phyloP scores from a whole-genome alignment of 2,888 invertebrate species.

The Aphidius colemani region DNA sequence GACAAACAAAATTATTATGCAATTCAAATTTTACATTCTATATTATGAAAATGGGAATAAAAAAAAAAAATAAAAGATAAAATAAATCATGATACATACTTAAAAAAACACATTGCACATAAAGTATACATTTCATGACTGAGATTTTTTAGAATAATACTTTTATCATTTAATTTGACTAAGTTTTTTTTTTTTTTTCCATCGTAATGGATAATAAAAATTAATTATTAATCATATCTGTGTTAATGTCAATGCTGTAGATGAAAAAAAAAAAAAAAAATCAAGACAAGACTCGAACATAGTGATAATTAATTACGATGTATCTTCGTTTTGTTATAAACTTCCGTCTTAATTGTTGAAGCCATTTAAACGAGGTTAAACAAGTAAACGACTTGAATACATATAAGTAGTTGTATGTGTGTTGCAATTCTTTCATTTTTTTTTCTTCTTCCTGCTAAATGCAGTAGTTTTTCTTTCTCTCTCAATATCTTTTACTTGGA shows the following conservation, averaged over 20 bases:
- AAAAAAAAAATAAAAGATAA: constrained; percentile 15
- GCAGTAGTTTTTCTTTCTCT: neutral
- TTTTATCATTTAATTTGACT: too few species aligned
- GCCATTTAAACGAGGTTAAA: constrained; percentile 23
- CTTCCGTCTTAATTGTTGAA: constrained; percentile 29
- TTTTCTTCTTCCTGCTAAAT: constrained; percentile 5
- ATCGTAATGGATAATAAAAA: neutral
- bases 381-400: constrained; percentile 11
- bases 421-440: constrained; percentile 11
- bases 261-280: too few species aligned
- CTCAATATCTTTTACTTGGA: constrained; percentile 20
- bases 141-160: too few species aligned
- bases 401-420: neutral
- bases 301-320: too few species aligned
- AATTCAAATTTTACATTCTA: neutral
- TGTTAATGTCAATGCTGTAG: constrained; percentile 8
- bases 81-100: constrained; percentile 10
- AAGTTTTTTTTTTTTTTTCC: too few species aligned
- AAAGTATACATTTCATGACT: too few species aligned
- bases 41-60: neutral
- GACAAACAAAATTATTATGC: neutral
- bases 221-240: constrained; percentile 27
- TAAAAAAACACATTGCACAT: too few species aligned
- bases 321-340: constrained; percentile 6
- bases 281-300: too few species aligned